These are phyloP conservation scores for Entelurus aequoreus DNA, from an alignment of 2,113 vertebrate species.

Conservation along the genomic window DNA sequence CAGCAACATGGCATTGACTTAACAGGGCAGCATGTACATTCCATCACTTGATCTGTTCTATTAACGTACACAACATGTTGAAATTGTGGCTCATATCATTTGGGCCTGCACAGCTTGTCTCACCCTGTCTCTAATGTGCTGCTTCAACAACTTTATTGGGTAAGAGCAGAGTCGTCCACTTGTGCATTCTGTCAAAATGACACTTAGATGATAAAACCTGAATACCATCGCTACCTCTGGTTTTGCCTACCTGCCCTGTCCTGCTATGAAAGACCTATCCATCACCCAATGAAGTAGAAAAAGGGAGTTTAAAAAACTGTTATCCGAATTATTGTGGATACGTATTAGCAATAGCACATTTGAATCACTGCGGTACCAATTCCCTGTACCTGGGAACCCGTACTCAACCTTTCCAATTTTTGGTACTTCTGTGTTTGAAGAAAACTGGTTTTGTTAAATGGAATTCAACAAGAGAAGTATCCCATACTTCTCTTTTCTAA, in stretches of 20 bases:
- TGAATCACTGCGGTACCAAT: no score
- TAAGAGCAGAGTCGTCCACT: conserved; percentile 6
- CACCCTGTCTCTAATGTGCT: conserved; percentile 28
- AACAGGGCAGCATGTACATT: not conserved
- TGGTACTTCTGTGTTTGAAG: no score
- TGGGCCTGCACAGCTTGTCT: not conserved
- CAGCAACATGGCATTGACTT: not conserved
- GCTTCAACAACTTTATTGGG: not conserved
- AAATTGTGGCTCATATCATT: not conserved
- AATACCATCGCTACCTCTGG: not conserved
- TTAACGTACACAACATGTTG: not conserved
- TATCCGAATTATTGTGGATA: no score
- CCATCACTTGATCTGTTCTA: no score
- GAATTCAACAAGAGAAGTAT: no score
- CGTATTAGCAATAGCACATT: no score
- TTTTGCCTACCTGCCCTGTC: not conserved
- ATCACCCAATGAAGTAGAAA: not conserved
- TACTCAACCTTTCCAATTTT: no score
- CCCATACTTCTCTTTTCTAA: no score
- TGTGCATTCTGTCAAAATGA: conserved; percentile 41
- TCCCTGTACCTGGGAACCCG: no score
- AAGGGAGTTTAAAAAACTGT: not conserved
- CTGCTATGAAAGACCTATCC: not conserved
- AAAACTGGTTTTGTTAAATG: no score
- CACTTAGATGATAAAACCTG: conserved; percentile 1